These are phyloP conservation scores for Sylvilagus floridanus DNA, from an alignment of 2,797 vertebrate species.

Conservation along the genomic window DNA sequence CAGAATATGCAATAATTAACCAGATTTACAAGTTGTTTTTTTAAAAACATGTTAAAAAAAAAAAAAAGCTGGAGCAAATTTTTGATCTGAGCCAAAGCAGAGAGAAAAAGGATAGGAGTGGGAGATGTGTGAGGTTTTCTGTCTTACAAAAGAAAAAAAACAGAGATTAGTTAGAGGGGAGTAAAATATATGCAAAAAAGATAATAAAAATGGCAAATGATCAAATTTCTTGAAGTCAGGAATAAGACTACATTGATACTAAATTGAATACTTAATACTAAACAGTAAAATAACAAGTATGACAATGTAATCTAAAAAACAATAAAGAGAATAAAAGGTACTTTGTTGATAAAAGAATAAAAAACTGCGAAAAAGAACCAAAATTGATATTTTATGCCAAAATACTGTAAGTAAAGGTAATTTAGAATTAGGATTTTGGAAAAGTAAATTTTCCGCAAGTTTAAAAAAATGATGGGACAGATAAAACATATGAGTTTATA, in stretches of 20 bases:
- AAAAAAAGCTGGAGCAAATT: background rate
- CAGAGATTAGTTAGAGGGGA: background rate
- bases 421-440: conserved; percentile 12
- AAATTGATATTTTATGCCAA: background rate
- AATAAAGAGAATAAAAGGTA: conserved; percentile 23
- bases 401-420: background rate
- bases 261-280: background rate
- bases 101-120: background rate
- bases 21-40: background rate
- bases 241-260: background rate
- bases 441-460: conserved; percentile 32
- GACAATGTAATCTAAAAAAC: background rate
- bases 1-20: background rate
- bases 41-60: background rate
- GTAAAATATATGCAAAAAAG: background rate
- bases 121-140: background rate
- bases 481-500: background rate
- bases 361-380: background rate
- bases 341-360: background rate
- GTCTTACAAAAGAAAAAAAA: conserved; percentile 9
- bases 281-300: background rate
- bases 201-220: background rate
- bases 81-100: background rate
- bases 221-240: background rate
- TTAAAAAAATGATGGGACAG: background rate